Base-by-base conservation (phyloP, 2,113 vertebrate genomes). In the Dunckerocampus dactyliophorus region DNA sequence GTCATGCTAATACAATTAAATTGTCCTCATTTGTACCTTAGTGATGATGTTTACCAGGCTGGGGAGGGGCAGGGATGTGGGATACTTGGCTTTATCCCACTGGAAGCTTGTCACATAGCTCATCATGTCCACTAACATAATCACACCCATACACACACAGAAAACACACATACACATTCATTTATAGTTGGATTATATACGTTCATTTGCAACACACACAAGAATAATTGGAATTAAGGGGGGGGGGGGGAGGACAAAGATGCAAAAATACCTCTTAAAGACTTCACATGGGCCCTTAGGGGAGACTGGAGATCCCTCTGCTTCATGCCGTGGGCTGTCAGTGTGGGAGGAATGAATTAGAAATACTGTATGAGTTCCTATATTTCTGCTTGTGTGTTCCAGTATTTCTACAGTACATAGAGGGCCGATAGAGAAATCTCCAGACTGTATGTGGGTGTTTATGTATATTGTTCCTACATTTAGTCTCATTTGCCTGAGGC, bases 21-120 rank as follows among this genome's bases (percentile, higher is more conserved):
- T 8, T 34, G 4, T 22, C 9, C 47, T 46, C 8, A 6, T 4
- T 54, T 59, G 82, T 91, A 98, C 95, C 95, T 97, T 99, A 62
- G 81, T 62, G 68, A 99, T 91, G n/a, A 92, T 88, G 66, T 97
- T 95, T 72, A 90, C 87, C 80, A 99, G 90, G 34, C 75, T 87
- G 81, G 91, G 91, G 77, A 98, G 89, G 0, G 95, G 90, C 84
- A 96, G 92, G 75, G 93, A 90, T 13, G 90, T 89, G 13, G 96
- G 91, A 60, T 97, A 99, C 74, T 95, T 98, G 85, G 94, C 95
- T 92, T 94, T 94, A 91, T 99, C 95, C 97, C 96, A 99, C 64
- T 98, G 94, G 80, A 99, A 99, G 56, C 82, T 92, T 50, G 92
- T 93, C 87, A 95, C 78, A 3, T 95, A 95, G 75, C 89, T 93